phyloP scores from a whole-genome alignment of 2,113 vertebrate species.

The Pelecanus crispus region DNA sequence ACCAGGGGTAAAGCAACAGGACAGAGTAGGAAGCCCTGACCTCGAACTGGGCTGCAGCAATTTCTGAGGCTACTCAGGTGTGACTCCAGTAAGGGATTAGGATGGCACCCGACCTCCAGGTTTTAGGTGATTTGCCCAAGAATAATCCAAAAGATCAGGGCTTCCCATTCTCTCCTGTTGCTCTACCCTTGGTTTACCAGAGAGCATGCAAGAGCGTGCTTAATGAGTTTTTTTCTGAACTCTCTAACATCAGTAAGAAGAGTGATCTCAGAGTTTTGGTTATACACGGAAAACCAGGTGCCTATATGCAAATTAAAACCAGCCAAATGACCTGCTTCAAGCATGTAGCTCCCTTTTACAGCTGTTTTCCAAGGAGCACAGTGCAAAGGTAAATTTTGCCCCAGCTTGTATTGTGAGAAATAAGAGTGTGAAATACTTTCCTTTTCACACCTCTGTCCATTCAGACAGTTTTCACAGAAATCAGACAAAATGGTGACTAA shows the following conservation, averaged over 20 bases:
- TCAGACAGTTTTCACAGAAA: not conserved
- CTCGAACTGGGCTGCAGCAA: not conserved
- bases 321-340: not conserved
- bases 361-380: not conserved
- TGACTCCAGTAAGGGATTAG: not conserved
- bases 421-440: not conserved
- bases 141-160: not conserved
- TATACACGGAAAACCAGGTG: not conserved
- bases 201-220: fast-evolving
- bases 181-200: not conserved
- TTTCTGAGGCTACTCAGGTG: not conserved
- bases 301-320: not conserved
- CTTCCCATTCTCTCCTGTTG: not conserved
- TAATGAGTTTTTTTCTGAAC: not conserved
- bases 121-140: not conserved
- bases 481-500: not conserved
- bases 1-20: not conserved
- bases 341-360: not conserved
- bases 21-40: not conserved
- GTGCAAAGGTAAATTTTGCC: not conserved
- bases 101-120: not conserved
- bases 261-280: not conserved
- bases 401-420: not conserved
- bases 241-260: not conserved
- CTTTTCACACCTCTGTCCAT: not conserved